Evolutionary conservation across 2,888 invertebrate species (phyloP).

Genomic region (Nymphalis urticae): DNA sequence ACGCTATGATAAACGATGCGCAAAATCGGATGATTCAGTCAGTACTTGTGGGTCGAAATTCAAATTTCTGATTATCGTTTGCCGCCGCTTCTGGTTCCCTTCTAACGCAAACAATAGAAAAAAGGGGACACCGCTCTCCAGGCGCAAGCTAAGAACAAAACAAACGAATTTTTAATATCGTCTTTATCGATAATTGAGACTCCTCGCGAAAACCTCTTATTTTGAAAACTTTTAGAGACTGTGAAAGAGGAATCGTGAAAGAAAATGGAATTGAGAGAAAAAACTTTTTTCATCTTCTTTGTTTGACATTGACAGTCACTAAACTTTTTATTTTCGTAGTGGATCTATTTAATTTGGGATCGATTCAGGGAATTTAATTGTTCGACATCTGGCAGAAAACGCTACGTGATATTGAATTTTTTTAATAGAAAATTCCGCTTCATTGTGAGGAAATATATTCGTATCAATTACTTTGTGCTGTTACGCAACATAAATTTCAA

Average conservation of each 20-base stretch:
- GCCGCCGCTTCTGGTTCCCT: constrained; percentile 70
- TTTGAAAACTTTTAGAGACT: constrained; percentile 80
- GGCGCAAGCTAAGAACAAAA: constrained; percentile 78
- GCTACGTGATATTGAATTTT: constrained; percentile 61
- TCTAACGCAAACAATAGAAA: constrained; percentile 77
- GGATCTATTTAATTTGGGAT: constrained; percentile 79
- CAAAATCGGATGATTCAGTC: constrained; percentile 76
- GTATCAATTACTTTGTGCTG: constrained; percentile 24
- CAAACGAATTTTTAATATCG: constrained; percentile 82
- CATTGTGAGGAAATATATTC: constrained; percentile 28
- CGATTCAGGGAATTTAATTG: constrained; percentile 70
- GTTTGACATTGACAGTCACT: constrained; percentile 80
- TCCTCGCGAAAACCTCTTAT: constrained; percentile 79
- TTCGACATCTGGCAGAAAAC: constrained; percentile 68
- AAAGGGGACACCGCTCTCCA: constrained; percentile 73
- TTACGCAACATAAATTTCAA: constrained; percentile 29
- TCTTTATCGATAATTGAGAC: constrained; percentile 82
- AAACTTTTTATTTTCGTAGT: constrained; percentile 78
- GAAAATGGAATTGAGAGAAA: constrained; percentile 77
- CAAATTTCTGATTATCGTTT: constrained; percentile 79
- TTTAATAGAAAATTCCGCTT: constrained; percentile 39
- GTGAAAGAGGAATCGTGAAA: constrained; percentile 77
- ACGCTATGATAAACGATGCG: constrained; percentile 73
- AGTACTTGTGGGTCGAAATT: constrained; percentile 71
- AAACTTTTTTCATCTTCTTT: constrained; percentile 82